A percentile compares a stretch with the other conserved stretches of the same genome.
phyloP scores from a whole-genome alignment of 2,113 vertebrate species.

The Haliaeetus leucogaster region DNA sequence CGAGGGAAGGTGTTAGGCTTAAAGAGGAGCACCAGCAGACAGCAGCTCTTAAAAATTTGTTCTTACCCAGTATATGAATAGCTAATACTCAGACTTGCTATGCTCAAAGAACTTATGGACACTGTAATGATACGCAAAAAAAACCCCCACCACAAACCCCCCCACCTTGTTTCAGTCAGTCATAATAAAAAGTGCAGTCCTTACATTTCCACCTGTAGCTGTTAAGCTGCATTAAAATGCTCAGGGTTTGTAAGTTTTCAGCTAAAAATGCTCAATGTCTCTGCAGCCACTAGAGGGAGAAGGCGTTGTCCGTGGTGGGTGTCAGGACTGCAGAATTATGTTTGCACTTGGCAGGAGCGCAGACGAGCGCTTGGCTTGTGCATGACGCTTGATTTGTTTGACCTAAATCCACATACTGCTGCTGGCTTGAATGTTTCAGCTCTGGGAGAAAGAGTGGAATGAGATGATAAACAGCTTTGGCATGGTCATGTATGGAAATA shows the following conservation, averaged over 20 bases:
- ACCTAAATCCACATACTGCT: conserved; percentile 39
- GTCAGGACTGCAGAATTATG: not conserved
- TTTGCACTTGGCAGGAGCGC: not conserved
- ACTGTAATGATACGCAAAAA: not conserved
- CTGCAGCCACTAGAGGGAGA: not conserved
- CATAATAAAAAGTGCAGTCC: not conserved
- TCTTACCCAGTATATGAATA: not conserved
- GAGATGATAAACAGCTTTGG: conserved; percentile 11
- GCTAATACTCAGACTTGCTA: not conserved
- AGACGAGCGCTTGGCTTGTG: not conserved
- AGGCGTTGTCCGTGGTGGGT: not conserved
- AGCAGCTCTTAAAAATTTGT: not conserved
- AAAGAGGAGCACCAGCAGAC: not conserved
- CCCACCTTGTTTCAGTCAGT: not conserved
- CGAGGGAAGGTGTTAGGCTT: not conserved
- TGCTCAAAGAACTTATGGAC: not conserved
- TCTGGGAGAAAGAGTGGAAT: not conserved
- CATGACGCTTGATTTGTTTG: not conserved
- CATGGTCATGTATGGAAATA: not conserved
- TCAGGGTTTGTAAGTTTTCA: not conserved
- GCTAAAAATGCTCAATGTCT: not conserved
- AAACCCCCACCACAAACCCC: not conserved
- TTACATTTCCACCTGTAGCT: not conserved
- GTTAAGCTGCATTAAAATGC: not conserved
- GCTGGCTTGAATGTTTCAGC: not conserved